phyloP scores from a whole-genome alignment of 2,888 invertebrate genomes.

The Noctua pronuba region DNA sequence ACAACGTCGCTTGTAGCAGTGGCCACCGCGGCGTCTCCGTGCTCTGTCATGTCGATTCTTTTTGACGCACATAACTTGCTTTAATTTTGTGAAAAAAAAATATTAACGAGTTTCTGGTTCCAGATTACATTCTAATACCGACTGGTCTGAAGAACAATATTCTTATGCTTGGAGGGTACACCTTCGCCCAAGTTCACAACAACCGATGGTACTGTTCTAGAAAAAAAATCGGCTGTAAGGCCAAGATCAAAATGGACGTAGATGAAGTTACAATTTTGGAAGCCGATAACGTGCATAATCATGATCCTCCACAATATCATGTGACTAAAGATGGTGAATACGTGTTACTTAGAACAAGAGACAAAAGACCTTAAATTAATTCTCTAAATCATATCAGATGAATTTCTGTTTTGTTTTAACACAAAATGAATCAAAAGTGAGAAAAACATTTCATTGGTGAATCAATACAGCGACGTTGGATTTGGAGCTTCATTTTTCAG shows the following conservation, averaged over 20 bases:
- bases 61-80: no score
- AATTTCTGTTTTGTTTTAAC: not conserved
- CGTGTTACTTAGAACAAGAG: conserved; percentile 33
- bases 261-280: conserved; percentile 55
- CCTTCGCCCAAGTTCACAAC: conserved; percentile 62
- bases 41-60: not conserved
- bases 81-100: not conserved
- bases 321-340: conserved; percentile 61
- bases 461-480: not conserved
- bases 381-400: not conserved
- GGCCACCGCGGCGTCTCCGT: not conserved
- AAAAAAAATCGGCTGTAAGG: conserved; percentile 60
- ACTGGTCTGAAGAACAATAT: conserved; percentile 53
- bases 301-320: conserved; percentile 66
- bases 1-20: not conserved
- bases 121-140: conserved; percentile 56
- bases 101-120: not conserved
- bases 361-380: not conserved
- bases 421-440: not conserved
- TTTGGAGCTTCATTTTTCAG: not conserved
- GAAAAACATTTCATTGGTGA: not conserved
- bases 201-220: conserved; percentile 66
- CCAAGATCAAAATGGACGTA: conserved; percentile 62
- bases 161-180: conserved; percentile 67
- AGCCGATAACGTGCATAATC: conserved; percentile 63